Evolutionary conservation across 2,888 invertebrate species (phyloP), one percentile per base, ranked within the genome.

Genomic region (Coremacera marginata): DNA sequence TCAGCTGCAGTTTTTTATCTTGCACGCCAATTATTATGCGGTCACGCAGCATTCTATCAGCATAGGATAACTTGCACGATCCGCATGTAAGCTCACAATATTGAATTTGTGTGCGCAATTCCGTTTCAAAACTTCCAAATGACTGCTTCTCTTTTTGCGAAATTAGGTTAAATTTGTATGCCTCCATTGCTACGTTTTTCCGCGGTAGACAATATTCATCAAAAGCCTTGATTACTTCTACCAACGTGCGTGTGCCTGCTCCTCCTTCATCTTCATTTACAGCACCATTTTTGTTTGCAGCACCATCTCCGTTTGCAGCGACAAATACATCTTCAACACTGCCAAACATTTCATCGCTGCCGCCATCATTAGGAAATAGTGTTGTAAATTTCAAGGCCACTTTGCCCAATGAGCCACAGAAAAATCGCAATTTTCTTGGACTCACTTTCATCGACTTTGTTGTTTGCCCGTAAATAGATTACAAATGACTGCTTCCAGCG

Each of bases 131-230:
- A n/a, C 80, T 80, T 8, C 11, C 49, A 63, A 82, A 79, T 57
- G 77, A 11, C 67, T 82, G 80, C 9, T 77, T 67, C 74, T 81
- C 81, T 74, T 79, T 81, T 79, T 82, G 82, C 19, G 68, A 31
- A n/a, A 80, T 80, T 8, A 44, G 76, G 55, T 81, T 80, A 27
- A 80, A 82, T 74, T 82, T 82, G 63, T 68, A 81, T 31, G 31
- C 31, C 5, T 31, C 31, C 31, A 31, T 31, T n/a, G n/a, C n/a
- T n/a, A n/a, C n/a, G n/a, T n/a, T n/a, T 31, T 65, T 77, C 37
- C 63, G 62, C 14, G 79, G 79, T 22, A 79, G 44, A 31, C 80
- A 80, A 67, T 82, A 73, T 16, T 73, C 49, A 52, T 80, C 76
- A 78, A 82, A 80, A 65, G 75, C 73, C 44, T 44, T 25, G 11